These are phyloP conservation scores for Morpho achilles DNA, from an alignment of 2,888 invertebrate species.

Conservation along the genomic window DNA sequence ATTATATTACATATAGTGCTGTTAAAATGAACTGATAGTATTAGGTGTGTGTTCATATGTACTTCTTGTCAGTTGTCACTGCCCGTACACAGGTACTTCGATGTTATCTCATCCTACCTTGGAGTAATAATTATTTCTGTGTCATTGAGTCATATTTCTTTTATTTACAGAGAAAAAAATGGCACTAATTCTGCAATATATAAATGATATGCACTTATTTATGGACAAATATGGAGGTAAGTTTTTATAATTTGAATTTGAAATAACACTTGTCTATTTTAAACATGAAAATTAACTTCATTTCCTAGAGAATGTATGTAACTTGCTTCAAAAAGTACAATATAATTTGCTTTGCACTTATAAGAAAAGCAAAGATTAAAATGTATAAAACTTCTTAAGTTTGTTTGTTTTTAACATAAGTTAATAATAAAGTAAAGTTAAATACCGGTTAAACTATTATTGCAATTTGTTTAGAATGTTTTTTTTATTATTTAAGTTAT, in stretches of 20 bases:
- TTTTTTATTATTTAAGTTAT: too few relatives aligned
- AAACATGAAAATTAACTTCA: too few relatives aligned
- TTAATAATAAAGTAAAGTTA: too few relatives aligned
- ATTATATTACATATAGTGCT: constrained; percentile 8
- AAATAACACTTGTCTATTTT: background rate
- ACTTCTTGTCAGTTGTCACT: constrained; percentile 22
- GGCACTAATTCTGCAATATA: constrained; percentile 90
- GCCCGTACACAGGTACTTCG: constrained; percentile 24
- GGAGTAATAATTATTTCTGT: constrained; percentile 14
- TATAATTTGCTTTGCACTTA: too few relatives aligned
- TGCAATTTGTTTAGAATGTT: too few relatives aligned
- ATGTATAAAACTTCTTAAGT: too few relatives aligned
- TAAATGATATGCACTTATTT: constrained; percentile 88
- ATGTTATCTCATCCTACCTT: constrained; percentile 28
- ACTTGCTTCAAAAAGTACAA: too few relatives aligned
- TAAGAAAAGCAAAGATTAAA: too few relatives aligned
- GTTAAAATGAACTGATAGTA: constrained; percentile 20
- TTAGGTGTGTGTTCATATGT: constrained; percentile 17
- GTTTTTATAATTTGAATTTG: constrained; percentile 39
- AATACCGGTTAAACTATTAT: too few relatives aligned
- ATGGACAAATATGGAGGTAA: constrained; percentile 92
- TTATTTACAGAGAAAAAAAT: constrained; percentile 79
- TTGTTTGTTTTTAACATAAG: too few relatives aligned
- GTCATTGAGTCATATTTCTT: constrained; percentile 12
- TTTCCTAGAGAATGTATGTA: too few relatives aligned